Conservation (phyloP, 1,140 invertebrate genomes). For the Rhopalosiphum maidis region DNA sequence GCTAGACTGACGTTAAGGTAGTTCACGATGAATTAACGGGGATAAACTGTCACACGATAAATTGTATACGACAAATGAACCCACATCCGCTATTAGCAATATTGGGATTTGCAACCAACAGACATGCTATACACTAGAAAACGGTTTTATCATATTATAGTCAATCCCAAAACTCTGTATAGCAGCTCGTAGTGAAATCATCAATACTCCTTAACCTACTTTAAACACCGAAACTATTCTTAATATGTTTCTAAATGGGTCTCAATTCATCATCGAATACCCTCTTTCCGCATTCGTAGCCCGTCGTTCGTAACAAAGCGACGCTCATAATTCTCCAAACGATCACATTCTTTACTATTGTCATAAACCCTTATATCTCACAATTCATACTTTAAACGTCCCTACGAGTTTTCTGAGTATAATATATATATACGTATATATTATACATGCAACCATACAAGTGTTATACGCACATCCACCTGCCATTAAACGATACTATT, state of each 20-base stretch:
- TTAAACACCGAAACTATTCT: slow-evolving; percentile 6
- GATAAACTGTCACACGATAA: background rate
- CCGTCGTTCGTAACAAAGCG: background rate
- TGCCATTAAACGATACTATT: background rate
- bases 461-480: background rate
- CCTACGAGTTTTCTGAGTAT: background rate
- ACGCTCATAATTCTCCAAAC: slow-evolving; percentile 35
- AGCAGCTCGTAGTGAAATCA: background rate
- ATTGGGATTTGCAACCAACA: background rate
- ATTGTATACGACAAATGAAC: background rate
- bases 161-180: background rate
- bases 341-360: background rate
- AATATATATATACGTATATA: background rate
- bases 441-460: background rate
- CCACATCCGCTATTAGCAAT: background rate
- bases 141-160: slow-evolving; percentile 2
- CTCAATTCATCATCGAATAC: slow-evolving; percentile 7
- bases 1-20: background rate
- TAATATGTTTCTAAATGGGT: slow-evolving; percentile 34
- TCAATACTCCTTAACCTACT: slow-evolving; percentile 49
- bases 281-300: background rate
- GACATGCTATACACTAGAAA: background rate
- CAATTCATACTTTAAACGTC: background rate
- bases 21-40: background rate
- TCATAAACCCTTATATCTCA: slow-evolving; percentile 15